These are phyloP conservation scores for Erpobdella octoculata DNA, from an alignment of 2,888 invertebrate species.

Conservation along the genomic window DNA sequence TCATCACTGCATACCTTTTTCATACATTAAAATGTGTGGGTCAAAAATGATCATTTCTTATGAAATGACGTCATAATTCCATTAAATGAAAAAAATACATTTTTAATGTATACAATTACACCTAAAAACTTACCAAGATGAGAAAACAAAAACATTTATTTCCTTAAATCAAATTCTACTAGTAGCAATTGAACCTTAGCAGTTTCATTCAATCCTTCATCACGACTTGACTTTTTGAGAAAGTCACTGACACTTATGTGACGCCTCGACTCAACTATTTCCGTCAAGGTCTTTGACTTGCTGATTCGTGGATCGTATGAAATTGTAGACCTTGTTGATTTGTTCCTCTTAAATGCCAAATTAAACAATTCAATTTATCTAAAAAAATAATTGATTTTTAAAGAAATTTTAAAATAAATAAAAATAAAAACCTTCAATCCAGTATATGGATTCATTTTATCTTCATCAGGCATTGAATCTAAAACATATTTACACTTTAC, in stretches of 20 bases:
- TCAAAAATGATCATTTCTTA: too few species aligned
- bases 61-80: too few species aligned
- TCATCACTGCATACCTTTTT: too few species aligned
- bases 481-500: too few species aligned
- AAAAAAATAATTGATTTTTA: neutral
- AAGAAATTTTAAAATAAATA: neutral
- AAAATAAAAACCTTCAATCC: slow-evolving; percentile 5
- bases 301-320: neutral
- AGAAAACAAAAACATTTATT: too few species aligned
- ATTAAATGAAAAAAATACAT: too few species aligned
- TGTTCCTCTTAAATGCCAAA: neutral
- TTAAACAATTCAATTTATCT: neutral
- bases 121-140: too few species aligned
- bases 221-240: neutral
- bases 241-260: neutral
- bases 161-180: too few species aligned
- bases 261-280: neutral
- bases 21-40: too few species aligned
- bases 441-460: neutral
- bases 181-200: too few species aligned
- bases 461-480: neutral
- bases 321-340: neutral
- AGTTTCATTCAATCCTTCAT: too few species aligned
- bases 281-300: slow-evolving; percentile 9
- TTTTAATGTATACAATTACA: too few species aligned